Evolutionary conservation across 2,888 invertebrate genomes (phyloP), one percentile per base, ranked within the genome.

Genomic region (Opisthograptis luteolata): DNA sequence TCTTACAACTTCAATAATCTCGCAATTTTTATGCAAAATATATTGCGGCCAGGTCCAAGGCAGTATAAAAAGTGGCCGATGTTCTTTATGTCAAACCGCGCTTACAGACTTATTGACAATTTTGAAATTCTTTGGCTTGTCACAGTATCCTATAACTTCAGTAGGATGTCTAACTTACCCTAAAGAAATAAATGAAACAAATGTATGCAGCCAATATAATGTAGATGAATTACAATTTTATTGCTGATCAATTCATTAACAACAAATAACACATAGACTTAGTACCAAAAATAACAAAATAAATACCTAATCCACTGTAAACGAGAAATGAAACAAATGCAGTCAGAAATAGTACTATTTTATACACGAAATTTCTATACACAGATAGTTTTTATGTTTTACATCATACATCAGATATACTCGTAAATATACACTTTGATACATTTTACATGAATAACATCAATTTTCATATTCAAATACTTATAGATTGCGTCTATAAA

Each of bases 181-280:
- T 3, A 22, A n/a, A n/a, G 32, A 48, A 66, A 68, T 62, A 44
- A 76, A 73, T 66, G 51, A 80, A 82, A 78, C 70, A 58, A 78
- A 14, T 24, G 12, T 48, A 56, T 78, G 67, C 81, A 82, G 78
- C 69, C 76, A 77, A 79, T 78, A 78, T 71, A 77, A 79, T 78
- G 78, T 71, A 73, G 71, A 75, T 74, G 77, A 79, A 82, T 83
- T 84, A 85, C 81, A 84, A 81, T 87, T 50, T 85, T 83, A 88
- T 85, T 84, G 80, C 77, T 85, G 87, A 83, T 86, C 79, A 81
- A 83, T 80, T 79, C 58, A 73, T 79, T 84, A 87, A 87, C 88
- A 87, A 86, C 88, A 87, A 86, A 83, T 80, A 87, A 87, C 84
- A 84, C 77, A 77, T 84, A 87, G 82, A 87, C 84, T 87, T 81